Evolutionary conservation across 2,888 invertebrate species (phyloP), one percentile per base, ranked within the genome.

Genomic region (Nemurella pictetii): DNA sequence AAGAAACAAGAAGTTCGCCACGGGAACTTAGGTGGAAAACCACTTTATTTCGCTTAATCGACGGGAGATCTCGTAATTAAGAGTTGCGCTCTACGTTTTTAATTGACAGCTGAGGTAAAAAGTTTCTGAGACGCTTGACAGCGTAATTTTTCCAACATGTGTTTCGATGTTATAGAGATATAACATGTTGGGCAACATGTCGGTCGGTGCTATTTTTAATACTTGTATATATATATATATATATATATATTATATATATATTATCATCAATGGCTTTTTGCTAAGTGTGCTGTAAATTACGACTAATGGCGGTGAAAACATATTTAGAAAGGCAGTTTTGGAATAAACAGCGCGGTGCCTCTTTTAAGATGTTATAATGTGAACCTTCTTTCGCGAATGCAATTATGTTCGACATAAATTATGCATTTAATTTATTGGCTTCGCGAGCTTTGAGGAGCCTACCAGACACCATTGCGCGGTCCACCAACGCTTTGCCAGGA

Each of bases 41-140:
- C 55, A 55, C 75, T 75, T 75, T 28, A 75, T 75, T 9, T 2
- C 28, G 75, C 28, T 4, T 75, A 75, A 75, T 75, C 75, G 28
- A 75, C 28, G 75, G 28, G 75, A 75, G 75, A 75, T 75, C 75
- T 75, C 26, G 75, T 75, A 75, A 75, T 75, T 75, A 75, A 27
- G 28, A 27, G 75, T 27, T 26, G 28, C 75, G 75, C 25, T 27
- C 55, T 55, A 55, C 55, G 75, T 28, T 27, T 75, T 75, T 75
- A 75, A 75, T 75, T 75, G 75, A 75, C 75, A 75, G 75, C 25
- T 75, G 75, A 75, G 20, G 55, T 55, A 55, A 55, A 12, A 55
- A 55, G 55, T 55, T 20, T 55, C 55, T 20, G 55, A 55, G 55
- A 55, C 55, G 55, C 28, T 75, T 75, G 75, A 75, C 75, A 75